Base-by-base conservation (phyloP, 37 sponge, comb jelly and placozoan species). In the Bolinopsis microptera region DNA sequence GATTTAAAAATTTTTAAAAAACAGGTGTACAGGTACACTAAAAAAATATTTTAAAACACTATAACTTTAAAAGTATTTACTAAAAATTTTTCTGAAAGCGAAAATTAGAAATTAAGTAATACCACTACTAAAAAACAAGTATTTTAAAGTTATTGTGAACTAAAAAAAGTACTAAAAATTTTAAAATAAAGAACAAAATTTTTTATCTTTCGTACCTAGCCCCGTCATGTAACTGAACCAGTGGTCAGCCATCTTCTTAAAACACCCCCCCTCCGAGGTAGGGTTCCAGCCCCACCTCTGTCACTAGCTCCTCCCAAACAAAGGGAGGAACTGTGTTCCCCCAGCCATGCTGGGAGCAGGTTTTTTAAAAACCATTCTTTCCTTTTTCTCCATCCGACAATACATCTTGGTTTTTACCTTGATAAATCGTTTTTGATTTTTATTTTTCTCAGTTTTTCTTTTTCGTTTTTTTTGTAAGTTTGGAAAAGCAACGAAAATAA, bases 281-380 rank as follows among this genome's bases (percentile, higher is more conserved):
- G 35, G 94, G 32, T 16, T 98, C 98, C 70, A 95, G 95, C 38
- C 99, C 99, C 69, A 97, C 99, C 83, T 97, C 48, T 68, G 97
- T 96, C 16, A 99, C 94, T 76, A 99, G 93, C 83, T 99, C 99
- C 69, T 98, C 67, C 98, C 98, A 99, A 18, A 99, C 94, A n/a
- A 99, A 92, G 2, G 96, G 96, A 21, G 97, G 95, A 9, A 76
- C 93, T 8, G 83, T 72, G 35, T 94, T 95, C n/a, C 67, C 33
- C 95, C 96, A 98, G 24, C 94, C 96, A 31, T 77, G 92, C 13
- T 69, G 23, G 0, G 32, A 38, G 72, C 96, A 97, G 33, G 72
- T 70, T 25, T 94, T 80, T 27, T 30, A n/a, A 31, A 41, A 96
- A 24, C 98, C 98, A 98, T 0, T 2, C 48, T 26, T 92, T 35